These are phyloP conservation scores for Eristalinus aeneus DNA, from an alignment of 2,888 invertebrate species.

Conservation along the genomic window DNA sequence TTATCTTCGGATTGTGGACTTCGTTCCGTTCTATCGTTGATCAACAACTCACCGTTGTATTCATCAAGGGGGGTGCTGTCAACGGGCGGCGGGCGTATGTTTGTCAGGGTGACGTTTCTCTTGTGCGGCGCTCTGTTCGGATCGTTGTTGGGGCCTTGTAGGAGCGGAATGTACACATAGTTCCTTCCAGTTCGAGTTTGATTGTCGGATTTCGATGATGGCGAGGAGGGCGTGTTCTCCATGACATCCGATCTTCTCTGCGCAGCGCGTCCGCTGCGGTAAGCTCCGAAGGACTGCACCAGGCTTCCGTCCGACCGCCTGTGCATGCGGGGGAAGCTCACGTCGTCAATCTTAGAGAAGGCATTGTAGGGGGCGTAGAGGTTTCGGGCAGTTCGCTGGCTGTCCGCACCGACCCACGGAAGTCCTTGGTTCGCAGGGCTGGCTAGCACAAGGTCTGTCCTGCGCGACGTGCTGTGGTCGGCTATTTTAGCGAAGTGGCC, in stretches of 20 bases:
- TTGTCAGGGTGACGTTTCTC: slow-evolving; percentile 75
- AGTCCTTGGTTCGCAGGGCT: slow-evolving; percentile 12
- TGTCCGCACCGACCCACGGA: slow-evolving; percentile 5
- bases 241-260: slow-evolving; percentile 76
- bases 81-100: slow-evolving; percentile 76
- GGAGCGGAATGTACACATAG: slow-evolving; percentile 78
- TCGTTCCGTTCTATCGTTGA: slow-evolving; percentile 76
- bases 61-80: slow-evolving; percentile 75
- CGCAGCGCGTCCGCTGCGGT: slow-evolving; percentile 71
- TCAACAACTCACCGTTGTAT: slow-evolving; percentile 73
- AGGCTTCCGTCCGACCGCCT: slow-evolving; percentile 77
- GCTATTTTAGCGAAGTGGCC: slow-evolving; percentile 40
- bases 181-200: slow-evolving; percentile 76
- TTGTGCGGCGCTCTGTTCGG: slow-evolving; percentile 73
- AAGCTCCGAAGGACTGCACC: slow-evolving; percentile 78
- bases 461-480: slow-evolving; percentile 26
- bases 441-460: slow-evolving; percentile 28
- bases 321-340: slow-evolving; percentile 77
- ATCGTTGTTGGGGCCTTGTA: slow-evolving; percentile 64
- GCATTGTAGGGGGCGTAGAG: slow-evolving; percentile 79
- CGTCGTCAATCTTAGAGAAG: slow-evolving; percentile 78
- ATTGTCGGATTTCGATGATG: slow-evolving; percentile 72
- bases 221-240: slow-evolving; percentile 43
- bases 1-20: slow-evolving; percentile 72
- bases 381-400: slow-evolving; percentile 76